Percentiles rank a stretch among this genome's conserved stretches.
These are phyloP conservation scores for Onychorhynchus coronatus DNA, from an alignment of 2,113 vertebrate genomes.

Conservation along the genomic window DNA sequence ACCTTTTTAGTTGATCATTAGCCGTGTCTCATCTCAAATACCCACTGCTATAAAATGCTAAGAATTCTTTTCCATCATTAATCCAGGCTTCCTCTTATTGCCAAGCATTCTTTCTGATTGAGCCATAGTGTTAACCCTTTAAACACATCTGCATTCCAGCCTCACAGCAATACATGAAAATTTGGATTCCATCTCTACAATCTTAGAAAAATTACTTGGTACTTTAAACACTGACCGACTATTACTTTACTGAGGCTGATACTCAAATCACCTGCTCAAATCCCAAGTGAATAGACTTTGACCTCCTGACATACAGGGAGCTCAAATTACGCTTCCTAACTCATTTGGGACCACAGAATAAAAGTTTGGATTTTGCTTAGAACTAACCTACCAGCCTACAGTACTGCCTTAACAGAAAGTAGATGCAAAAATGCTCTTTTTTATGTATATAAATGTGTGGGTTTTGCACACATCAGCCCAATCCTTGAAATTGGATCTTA, in stretches of 20 bases:
- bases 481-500: slow-evolving; percentile 28
- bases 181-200: neutral
- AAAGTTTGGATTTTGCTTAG: slow-evolving; percentile 1
- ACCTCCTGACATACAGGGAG: neutral
- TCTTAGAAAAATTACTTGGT: neutral
- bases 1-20: slow-evolving; percentile 71
- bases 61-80: slow-evolving; percentile 69
- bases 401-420: neutral
- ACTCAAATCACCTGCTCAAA: slow-evolving; percentile 32
- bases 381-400: neutral
- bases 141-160: slow-evolving; percentile 5
- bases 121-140: slow-evolving; percentile 64
- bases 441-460: neutral
- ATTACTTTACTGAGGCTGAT: neutral
- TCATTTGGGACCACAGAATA: neutral
- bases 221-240: neutral
- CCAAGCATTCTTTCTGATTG: slow-evolving; percentile 69
- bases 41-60: slow-evolving; percentile 68
- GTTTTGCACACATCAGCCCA: neutral
- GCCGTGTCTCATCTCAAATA: slow-evolving; percentile 60
- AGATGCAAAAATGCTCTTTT: neutral
- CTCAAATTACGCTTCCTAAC: neutral
- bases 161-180: neutral
- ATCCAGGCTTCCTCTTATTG: slow-evolving; percentile 67
- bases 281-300: neutral